Evolutionary conservation across 2,113 vertebrate species (phyloP).

Genomic region (Nibea albiflora): DNA sequence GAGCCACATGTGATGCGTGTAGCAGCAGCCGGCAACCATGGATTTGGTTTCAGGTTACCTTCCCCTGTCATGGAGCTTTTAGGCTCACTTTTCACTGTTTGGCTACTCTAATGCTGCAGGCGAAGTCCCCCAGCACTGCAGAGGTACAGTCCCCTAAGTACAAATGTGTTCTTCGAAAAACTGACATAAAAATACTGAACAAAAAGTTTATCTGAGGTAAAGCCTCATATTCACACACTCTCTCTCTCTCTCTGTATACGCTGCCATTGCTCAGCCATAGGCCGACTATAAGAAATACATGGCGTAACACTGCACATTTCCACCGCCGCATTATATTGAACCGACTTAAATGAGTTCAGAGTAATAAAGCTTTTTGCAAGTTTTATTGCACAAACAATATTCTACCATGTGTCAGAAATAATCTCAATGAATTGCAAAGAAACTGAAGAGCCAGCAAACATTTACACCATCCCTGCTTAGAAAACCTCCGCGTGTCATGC

Average conservation of each 20-base stretch:
- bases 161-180: conserved; percentile 81
- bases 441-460: conserved; percentile 70
- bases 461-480: conserved; percentile 44
- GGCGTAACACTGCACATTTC: conserved; percentile 43
- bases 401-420: conserved; percentile 67
- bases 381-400: conserved; percentile 73
- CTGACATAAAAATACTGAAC: conserved; percentile 67
- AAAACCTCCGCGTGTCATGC: conserved; percentile 63
- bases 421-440: conserved; percentile 67
- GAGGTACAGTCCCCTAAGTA: conserved; percentile 90
- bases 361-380: conserved; percentile 71
- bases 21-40: conserved; percentile 91
- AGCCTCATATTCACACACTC: background rate
- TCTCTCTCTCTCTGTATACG: background rate
- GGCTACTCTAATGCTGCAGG: conserved; percentile 87
- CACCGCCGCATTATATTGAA: conserved; percentile 52
- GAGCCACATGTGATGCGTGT: conserved; percentile 86
- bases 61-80: conserved; percentile 92
- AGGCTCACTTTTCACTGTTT: conserved; percentile 92
- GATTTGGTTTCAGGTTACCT: conserved; percentile 96
- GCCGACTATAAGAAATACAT: conserved; percentile 39
- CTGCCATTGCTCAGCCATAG: conserved; percentile 28
- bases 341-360: conserved; percentile 62
- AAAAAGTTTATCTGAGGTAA: conserved; percentile 50
- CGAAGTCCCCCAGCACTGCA: conserved; percentile 91